Conservation (phyloP, 2,797 vertebrate genomes). For the Myotis daubentonii region DNA sequence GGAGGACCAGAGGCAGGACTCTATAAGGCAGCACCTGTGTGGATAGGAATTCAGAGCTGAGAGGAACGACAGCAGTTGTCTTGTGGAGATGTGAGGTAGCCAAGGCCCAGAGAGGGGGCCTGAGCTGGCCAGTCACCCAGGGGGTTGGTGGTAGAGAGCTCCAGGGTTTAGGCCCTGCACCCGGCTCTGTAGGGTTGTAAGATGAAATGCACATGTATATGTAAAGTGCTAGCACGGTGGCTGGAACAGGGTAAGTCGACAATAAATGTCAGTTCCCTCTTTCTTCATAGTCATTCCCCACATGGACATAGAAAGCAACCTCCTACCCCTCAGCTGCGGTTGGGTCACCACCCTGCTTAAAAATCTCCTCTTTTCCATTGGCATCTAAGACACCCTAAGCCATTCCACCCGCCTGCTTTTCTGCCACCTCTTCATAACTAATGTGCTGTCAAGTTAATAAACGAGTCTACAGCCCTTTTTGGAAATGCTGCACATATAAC, state of each 20-base stretch:
- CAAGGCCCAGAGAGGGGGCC: not conserved
- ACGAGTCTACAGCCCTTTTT: not conserved
- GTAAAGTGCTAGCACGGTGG: fast-evolving
- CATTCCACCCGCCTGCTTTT: not conserved
- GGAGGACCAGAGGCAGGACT: not conserved
- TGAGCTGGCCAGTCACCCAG: not conserved
- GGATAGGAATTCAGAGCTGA: not conserved
- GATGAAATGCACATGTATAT: not conserved
- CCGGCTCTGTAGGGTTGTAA: not conserved
- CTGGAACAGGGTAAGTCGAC: fast-evolving
- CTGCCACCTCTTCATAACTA: not conserved
- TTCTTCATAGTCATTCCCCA: not conserved
- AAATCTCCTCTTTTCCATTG: not conserved
- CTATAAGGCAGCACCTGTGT: fast-evolving
- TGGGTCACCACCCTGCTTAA: not conserved
- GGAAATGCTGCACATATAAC: not conserved
- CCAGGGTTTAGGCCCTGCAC: not conserved
- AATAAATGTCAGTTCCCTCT: not conserved
- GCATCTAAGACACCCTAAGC: not conserved
- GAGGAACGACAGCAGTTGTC: not conserved
- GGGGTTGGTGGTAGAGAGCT: not conserved
- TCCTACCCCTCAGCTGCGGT: not conserved
- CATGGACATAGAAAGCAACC: not conserved
- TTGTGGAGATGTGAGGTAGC: not conserved
- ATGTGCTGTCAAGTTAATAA: constrained; percentile 5